These are phyloP conservation scores for Drosophila auraria DNA, from an alignment of 1,140 invertebrate genomes.

Conservation along the genomic window DNA sequence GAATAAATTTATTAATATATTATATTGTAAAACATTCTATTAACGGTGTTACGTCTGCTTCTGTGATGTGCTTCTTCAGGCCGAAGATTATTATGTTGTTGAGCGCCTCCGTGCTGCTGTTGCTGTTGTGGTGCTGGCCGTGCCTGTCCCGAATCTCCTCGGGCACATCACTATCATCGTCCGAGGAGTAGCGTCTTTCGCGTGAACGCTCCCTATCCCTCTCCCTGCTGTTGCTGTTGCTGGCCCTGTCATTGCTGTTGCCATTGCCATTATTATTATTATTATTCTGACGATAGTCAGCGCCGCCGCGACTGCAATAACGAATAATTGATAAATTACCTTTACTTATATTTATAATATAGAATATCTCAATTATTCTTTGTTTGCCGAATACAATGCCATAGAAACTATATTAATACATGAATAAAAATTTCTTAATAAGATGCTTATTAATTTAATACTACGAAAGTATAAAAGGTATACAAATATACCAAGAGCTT, in stretches of 20 bases:
- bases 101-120: constrained; percentile 91
- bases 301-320: constrained; percentile 11
- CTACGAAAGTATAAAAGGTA: no score
- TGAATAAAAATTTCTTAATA: no score
- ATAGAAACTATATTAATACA: no score
- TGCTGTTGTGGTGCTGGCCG: constrained; percentile 86
- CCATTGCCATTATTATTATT: constrained; percentile 42
- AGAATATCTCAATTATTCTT: background rate
- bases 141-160: constrained; percentile 42
- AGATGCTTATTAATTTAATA: no score
- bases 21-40: constrained; percentile 20
- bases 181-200: constrained; percentile 23
- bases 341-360: background rate
- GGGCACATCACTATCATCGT: constrained; percentile 66
- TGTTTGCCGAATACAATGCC: no score
- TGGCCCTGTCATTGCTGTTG: background rate
- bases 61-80: constrained; percentile 91
- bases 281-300: constrained; percentile 45
- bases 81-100: constrained; percentile 94
- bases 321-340: background rate
- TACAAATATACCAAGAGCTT: no score
- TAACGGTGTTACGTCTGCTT: constrained; percentile 91
- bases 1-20: background rate
- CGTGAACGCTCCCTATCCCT: background rate
- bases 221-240: constrained; percentile 7